A percentile compares a stretch with the other conserved stretches of the same genome.
Evolutionary conservation across 2,113 vertebrate species (phyloP).

Genomic region (Chrysochloris asiatica): DNA sequence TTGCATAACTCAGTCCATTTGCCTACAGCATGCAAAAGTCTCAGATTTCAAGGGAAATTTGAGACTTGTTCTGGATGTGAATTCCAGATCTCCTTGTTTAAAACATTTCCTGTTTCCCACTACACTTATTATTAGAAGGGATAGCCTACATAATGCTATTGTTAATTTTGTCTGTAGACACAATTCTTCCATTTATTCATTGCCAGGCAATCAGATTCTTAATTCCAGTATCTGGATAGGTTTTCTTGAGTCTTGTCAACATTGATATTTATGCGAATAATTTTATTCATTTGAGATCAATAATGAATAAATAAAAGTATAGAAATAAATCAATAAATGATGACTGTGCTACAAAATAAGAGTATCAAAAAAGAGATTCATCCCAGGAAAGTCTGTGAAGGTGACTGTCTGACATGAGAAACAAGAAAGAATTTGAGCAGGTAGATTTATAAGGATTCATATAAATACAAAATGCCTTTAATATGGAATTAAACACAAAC

Average conservation of each 20-base stretch:
- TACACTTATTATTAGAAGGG: slow-evolving; percentile 40
- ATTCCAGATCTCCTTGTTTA: neutral
- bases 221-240: neutral
- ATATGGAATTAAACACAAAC: slow-evolving; percentile 22
- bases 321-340: too few relatives aligned
- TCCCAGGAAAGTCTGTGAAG: neutral
- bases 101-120: neutral
- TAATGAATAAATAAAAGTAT: too few relatives aligned
- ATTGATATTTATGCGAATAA: neutral
- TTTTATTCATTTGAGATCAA: slow-evolving; percentile 2
- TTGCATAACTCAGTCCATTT: slow-evolving; percentile 15
- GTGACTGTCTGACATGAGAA: neutral
- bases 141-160: neutral
- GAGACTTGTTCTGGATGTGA: slow-evolving; percentile 3
- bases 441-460: neutral
- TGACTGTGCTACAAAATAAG: neutral
- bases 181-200: neutral
- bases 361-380: neutral
- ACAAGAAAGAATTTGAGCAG: neutral
- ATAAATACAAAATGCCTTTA: neutral
- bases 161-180: neutral
- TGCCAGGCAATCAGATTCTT: neutral
- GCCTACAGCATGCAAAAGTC: neutral
- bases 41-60: slow-evolving; percentile 37
- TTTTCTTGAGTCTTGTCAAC: slow-evolving; percentile 28